Conservation (phyloP, 2,797 vertebrate species). For the Cuniculus paca region DNA sequence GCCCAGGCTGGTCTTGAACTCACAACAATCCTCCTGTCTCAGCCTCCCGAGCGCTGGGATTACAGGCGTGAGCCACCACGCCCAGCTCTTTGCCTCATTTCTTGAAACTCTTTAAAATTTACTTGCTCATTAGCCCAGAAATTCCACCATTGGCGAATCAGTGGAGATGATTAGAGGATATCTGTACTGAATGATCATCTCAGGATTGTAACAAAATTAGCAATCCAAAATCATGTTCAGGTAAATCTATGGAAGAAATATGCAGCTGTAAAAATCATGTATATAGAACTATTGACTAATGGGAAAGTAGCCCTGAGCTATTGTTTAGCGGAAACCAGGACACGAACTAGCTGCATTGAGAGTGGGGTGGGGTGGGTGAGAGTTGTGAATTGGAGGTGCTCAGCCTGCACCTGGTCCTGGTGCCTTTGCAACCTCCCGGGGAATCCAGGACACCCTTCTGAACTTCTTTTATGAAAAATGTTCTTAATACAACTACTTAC, state of each 20-base stretch:
- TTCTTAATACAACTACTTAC: background rate
- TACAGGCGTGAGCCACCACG: too few species aligned
- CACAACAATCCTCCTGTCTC: too few species aligned
- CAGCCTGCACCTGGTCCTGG: background rate
- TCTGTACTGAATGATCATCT: background rate
- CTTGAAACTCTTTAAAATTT: background rate
- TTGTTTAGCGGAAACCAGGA: background rate
- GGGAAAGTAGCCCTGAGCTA: background rate
- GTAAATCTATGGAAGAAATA: rapidly evolving
- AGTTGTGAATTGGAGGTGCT: background rate
- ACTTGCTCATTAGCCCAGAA: background rate
- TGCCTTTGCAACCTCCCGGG: background rate
- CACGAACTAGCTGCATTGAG: background rate
- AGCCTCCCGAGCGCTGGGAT: too few species aligned
- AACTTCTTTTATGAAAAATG: background rate
- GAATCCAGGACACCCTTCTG: background rate
- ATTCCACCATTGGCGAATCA: background rate
- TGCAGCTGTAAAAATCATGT: background rate
- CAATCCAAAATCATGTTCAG: background rate
- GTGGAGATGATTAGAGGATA: background rate
- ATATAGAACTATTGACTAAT: background rate
- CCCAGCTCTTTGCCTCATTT: background rate
- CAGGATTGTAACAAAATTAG: background rate
- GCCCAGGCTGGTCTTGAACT: too few species aligned
- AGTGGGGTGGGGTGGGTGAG: too few species aligned